Evolutionary conservation across 2,113 vertebrate species (phyloP).

Genomic region (Orycteropus afer): DNA sequence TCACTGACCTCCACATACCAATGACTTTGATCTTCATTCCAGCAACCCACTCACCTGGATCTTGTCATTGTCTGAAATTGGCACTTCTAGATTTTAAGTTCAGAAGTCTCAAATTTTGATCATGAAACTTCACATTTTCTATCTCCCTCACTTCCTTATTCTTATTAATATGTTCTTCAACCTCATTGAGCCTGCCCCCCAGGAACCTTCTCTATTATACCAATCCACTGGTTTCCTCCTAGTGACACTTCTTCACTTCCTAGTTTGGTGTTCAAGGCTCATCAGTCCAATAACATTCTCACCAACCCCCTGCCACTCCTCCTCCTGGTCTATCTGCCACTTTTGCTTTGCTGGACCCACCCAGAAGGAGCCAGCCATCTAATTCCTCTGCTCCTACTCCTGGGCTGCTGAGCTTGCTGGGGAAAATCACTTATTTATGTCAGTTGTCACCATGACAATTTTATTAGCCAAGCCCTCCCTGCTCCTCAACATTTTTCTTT

Average conservation of each 20-base stretch:
- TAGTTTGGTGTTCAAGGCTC: neutral
- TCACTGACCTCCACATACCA: neutral
- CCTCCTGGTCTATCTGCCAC: neutral
- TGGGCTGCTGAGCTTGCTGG: neutral
- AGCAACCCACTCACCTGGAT: neutral
- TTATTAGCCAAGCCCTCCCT: slow-evolving; percentile 17
- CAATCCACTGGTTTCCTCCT: neutral
- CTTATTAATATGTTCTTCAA: neutral
- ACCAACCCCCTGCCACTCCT: rapidly evolving
- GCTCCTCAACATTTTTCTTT: neutral
- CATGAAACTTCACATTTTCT: neutral
- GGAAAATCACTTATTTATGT: neutral
- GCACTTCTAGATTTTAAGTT: neutral
- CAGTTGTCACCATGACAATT: slow-evolving; percentile 4
- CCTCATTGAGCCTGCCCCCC: neutral
- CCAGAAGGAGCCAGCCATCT: neutral
- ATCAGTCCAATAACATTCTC: neutral
- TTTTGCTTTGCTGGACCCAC: neutral
- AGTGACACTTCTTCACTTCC: neutral
- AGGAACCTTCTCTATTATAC: neutral
- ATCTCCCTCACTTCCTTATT: neutral
- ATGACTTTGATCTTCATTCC: neutral
- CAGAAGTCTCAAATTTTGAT: neutral
- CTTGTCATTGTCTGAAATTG: neutral
- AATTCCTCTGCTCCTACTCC: neutral